Evolutionary conservation across 2,113 vertebrate genomes (phyloP).

Genomic region (Candoia aspera): DNA sequence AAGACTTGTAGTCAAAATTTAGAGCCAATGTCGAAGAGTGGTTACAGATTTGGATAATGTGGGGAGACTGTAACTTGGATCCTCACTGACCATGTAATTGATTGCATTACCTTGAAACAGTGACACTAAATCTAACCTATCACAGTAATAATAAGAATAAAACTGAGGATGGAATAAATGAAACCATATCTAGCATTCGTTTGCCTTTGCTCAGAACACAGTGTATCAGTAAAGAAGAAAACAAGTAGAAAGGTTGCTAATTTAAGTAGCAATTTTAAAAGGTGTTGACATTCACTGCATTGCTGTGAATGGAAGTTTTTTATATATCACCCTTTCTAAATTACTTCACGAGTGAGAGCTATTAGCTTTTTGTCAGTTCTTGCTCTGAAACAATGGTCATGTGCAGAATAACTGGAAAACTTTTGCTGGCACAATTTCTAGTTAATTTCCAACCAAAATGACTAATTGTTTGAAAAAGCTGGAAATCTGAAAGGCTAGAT

Average conservation of each 20-base stretch:
- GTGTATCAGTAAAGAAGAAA: background rate
- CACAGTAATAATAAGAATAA: background rate
- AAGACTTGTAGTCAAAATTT: background rate
- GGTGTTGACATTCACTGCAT: background rate
- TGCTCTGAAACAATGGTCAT: background rate
- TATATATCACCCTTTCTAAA: background rate
- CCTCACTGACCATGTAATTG: background rate
- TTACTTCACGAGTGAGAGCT: background rate
- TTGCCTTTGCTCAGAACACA: background rate
- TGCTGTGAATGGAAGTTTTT: background rate
- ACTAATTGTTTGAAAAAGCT: background rate
- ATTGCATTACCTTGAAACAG: background rate
- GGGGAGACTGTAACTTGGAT: background rate
- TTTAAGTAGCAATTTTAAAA: background rate
- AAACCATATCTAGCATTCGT: background rate
- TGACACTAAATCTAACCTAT: background rate
- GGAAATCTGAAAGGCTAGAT: background rate
- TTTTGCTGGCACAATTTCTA: background rate
- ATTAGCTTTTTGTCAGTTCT: background rate
- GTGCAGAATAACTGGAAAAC: background rate
- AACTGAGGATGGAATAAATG: background rate
- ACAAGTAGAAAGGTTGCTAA: background rate
- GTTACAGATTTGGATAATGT: background rate
- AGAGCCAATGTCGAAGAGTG: background rate
- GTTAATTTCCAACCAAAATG: background rate